Evolutionary conservation across 2,888 invertebrate species (phyloP), one percentile per base, ranked within the genome.

Genomic region (Parnassius apollo): DNA sequence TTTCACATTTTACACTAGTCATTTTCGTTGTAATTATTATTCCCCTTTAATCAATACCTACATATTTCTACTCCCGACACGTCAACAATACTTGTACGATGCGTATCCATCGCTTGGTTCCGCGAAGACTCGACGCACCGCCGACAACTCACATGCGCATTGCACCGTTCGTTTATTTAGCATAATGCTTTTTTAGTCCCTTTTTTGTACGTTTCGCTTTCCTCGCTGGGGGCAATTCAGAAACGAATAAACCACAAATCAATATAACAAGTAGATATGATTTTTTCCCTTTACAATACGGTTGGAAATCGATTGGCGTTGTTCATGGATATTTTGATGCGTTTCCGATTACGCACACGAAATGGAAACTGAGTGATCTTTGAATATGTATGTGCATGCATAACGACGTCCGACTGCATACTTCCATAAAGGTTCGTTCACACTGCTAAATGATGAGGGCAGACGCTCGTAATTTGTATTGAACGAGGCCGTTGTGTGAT

Each of bases 321-420:
- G 66, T 62, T 57, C 66, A 67, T 68, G 65, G 74, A 71, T 67
- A 75, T 76, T 76, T 76, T 75, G 77, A 78, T 80, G 76, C 78
- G 80, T 86, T 89, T 86, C 87, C 86, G 88, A 88, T 88, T 90
- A 86, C 86, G 83, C 79, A 83, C 81, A 80, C 83, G 83, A 88
- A 90, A 88, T 89, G 86, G 83, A 88, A 88, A 88, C 85, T 79
- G 75, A 68, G 64, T 76, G 84, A 88, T 87, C 86, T 89, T 88
- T 89, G 88, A 89, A 90, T 90, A 89, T 90, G 84, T 75, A 88
- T 88, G 83, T 74, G 77, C 80, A 82, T 78, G 78, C 78, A 75
- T 64, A 59, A 59, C 74, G 75, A 68, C 67, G 75, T 73, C 72
- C 73, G 72, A 68, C 75, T 81, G 77, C 75, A 72, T 72, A 77